A percentile compares a stretch with the other conserved stretches of the same genome.
phyloP scores from a whole-genome alignment of 2,797 vertebrate genomes.

The Cryptoprocta ferox region DNA sequence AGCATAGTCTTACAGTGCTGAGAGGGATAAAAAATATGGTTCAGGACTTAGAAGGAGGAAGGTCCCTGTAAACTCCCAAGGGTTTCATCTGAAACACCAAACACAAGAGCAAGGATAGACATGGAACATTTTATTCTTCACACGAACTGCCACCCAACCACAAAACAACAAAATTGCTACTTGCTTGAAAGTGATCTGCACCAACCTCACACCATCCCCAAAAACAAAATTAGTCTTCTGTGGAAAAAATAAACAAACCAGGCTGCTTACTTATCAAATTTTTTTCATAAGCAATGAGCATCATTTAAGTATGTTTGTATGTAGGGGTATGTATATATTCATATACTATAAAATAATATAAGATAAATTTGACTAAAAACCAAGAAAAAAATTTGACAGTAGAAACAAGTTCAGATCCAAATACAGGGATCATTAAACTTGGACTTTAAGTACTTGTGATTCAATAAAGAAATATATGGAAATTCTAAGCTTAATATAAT shows the following conservation, averaged over 20 bases:
- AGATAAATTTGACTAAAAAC: background rate
- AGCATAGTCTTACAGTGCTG: background rate
- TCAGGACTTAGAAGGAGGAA: background rate
- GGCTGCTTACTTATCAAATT: background rate
- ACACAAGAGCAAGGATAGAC: background rate
- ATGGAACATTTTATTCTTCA: background rate
- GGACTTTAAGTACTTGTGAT: background rate
- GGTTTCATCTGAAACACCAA: background rate
- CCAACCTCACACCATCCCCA: rapidly evolving
- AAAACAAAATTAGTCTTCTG: background rate
- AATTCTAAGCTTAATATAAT: background rate
- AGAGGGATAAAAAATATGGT: background rate
- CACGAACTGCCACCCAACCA: background rate
- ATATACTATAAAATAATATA: background rate
- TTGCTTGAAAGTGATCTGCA: background rate
- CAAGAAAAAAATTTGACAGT: background rate
- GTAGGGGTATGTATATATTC: background rate
- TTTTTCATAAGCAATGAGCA: background rate
- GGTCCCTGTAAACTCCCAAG: background rate
- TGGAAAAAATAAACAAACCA: background rate
- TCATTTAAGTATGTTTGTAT: background rate
- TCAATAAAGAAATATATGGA: background rate
- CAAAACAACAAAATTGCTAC: background rate
- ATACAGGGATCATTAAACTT: background rate
- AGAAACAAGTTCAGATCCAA: background rate